Percentiles rank a stretch among this genome's conserved stretches.
Conservation (phyloP, 2,797 vertebrate species). For the Ispidina lecontei region DNA sequence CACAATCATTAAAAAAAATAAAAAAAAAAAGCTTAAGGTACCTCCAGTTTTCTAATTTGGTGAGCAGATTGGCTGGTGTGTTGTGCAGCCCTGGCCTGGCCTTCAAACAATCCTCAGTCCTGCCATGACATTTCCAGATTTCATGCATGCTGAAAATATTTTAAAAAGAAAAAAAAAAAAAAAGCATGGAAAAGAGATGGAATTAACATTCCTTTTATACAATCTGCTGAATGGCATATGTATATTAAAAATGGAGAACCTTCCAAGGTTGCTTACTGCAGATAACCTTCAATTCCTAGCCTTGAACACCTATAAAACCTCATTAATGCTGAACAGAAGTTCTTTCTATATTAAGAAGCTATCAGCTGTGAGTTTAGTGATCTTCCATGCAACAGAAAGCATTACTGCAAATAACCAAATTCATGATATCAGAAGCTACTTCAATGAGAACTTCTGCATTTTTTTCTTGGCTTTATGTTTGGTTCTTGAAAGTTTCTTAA, state of each 20-base stretch:
- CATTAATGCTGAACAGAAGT: background rate
- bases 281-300: background rate
- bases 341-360: background rate
- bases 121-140: background rate
- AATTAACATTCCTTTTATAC: background rate
- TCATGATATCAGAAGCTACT: background rate
- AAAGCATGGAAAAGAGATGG: rapidly evolving
- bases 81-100: background rate
- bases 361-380: background rate
- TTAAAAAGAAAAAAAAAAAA: no score
- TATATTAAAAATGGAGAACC: background rate
- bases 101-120: background rate
- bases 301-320: background rate
- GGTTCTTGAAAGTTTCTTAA: constrained; percentile 1
- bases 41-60: background rate
- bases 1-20: background rate
- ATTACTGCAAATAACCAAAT: background rate
- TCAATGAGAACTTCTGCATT: background rate
- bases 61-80: background rate
- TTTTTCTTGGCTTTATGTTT: background rate
- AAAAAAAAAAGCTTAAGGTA: background rate
- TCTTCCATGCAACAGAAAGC: background rate
- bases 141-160: background rate
- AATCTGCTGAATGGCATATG: background rate
- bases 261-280: background rate